Evolutionary conservation across 2,113 vertebrate species (phyloP).

Genomic region (Carassius auratus): DNA sequence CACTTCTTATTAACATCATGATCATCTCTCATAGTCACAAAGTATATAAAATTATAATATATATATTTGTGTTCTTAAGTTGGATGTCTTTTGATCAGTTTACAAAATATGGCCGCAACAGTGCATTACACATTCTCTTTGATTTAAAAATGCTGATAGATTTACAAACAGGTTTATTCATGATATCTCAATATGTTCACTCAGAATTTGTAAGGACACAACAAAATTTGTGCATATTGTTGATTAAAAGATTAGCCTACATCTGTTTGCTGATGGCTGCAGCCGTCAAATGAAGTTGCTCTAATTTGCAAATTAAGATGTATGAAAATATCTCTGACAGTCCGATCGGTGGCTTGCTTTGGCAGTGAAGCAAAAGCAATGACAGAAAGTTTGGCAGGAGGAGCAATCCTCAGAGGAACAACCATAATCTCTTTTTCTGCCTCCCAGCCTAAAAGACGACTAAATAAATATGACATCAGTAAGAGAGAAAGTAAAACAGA

Average conservation of each 20-base stretch:
- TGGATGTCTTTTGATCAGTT: neutral
- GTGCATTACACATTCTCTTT: neutral
- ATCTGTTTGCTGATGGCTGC: constrained; percentile 60
- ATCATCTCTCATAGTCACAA: neutral
- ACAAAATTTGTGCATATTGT: constrained; percentile 22
- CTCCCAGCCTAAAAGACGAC: constrained; percentile 80
- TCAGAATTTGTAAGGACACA: constrained; percentile 27
- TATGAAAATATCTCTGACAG: constrained; percentile 85
- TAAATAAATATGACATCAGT: constrained; percentile 85
- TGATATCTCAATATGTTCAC: constrained; percentile 19
- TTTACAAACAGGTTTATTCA: constrained; percentile 10
- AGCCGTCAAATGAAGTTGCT: constrained; percentile 72
- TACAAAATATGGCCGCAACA: neutral
- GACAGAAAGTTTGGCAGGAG: constrained; percentile 77
- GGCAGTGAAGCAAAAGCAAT: constrained; percentile 63
- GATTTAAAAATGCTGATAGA: neutral
- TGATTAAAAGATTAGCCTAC: constrained; percentile 54
- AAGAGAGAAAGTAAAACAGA: constrained; percentile 61
- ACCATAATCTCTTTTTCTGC: constrained; percentile 87
- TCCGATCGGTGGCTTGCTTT: constrained; percentile 82
- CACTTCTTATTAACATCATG: neutral
- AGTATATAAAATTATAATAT: neutral
- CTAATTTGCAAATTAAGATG: constrained; percentile 94
- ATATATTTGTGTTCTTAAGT: neutral
- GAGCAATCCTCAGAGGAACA: constrained; percentile 81